These are phyloP conservation scores for Podilymbus podiceps DNA, from an alignment of 2,113 vertebrate species.

Conservation along the genomic window DNA sequence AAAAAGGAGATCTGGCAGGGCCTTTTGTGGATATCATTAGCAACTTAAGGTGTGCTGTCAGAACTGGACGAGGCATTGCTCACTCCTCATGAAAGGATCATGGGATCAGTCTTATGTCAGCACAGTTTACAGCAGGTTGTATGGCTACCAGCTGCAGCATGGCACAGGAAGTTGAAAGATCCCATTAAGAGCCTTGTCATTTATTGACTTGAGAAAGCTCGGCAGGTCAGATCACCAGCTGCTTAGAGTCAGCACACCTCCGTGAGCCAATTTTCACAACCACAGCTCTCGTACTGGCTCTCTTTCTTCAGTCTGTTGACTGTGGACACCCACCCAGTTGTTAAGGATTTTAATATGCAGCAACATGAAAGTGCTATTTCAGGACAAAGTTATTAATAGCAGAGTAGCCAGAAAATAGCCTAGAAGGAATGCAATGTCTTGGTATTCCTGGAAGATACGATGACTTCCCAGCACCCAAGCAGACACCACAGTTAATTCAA, in stretches of 20 bases:
- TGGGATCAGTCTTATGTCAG: background rate
- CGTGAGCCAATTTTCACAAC: background rate
- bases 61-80: background rate
- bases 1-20: background rate
- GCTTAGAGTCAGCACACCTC: background rate
- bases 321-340: slow-evolving; percentile 38
- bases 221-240: background rate
- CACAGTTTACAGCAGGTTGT: background rate
- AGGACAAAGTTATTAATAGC: slow-evolving; percentile 58
- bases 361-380: slow-evolving; percentile 47
- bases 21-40: background rate
- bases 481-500: background rate
- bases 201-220: background rate
- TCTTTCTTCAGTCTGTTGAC: background rate
- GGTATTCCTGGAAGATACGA: slow-evolving; percentile 28
- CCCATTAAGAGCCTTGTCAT: background rate
- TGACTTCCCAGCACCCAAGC: background rate
- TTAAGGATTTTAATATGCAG: slow-evolving; percentile 45
- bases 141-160: accelerated
- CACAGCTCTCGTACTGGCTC: background rate
- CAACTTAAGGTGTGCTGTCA: background rate
- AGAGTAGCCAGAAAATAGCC: slow-evolving; percentile 41
- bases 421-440: slow-evolving; percentile 45
- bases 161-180: background rate
- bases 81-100: background rate